Conservation (phyloP, 2,113 vertebrate species). For the Oreochromis spilurus region DNA sequence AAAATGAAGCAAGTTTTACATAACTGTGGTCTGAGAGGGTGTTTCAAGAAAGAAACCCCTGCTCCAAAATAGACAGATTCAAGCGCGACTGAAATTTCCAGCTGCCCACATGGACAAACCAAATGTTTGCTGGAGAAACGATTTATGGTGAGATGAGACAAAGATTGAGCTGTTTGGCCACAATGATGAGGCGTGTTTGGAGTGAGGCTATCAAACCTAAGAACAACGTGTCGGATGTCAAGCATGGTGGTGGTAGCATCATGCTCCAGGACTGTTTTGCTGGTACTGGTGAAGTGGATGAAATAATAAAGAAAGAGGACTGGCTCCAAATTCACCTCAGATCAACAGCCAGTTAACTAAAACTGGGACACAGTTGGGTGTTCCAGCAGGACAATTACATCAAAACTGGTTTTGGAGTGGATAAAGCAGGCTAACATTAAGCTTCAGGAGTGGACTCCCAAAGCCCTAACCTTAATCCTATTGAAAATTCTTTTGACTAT, state of each 20-base stretch:
- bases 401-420: not conserved
- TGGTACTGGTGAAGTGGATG: not conserved
- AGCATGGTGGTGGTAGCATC: not conserved
- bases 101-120: not conserved
- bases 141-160: not conserved
- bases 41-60: not conserved
- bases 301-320: not conserved
- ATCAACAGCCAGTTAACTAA: not conserved
- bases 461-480: not conserved
- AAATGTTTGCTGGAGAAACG: rapidly evolving
- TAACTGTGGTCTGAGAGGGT: not conserved
- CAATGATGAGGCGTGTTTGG: not conserved
- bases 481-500: not conserved
- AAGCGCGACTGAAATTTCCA: not conserved
- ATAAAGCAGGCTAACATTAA: not conserved
- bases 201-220: not conserved
- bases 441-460: not conserved
- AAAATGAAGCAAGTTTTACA: not conserved
- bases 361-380: not conserved
- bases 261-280: not conserved
- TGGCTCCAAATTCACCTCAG: not conserved
- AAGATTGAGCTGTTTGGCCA: not conserved
- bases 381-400: not conserved
- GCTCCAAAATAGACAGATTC: not conserved
- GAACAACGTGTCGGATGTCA: not conserved